A percentile compares a stretch with the other conserved stretches of the same genome.
Conservation (phyloP, 1,140 invertebrate species). For the Neodiprion fabricii region DNA sequence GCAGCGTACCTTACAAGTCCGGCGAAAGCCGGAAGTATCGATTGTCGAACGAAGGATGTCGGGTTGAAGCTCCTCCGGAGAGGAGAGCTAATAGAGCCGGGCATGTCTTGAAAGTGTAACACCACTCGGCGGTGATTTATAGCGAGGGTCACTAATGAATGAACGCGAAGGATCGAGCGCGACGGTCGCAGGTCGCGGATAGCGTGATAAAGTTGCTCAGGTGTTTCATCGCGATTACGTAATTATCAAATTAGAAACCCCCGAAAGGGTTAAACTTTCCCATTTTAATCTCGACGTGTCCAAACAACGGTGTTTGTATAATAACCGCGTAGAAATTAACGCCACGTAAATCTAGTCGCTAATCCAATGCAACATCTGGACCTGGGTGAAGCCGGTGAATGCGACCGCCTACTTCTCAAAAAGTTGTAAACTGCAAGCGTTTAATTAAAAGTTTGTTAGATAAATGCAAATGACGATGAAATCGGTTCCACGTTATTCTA, state of each 20-base stretch:
- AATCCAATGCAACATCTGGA: neutral
- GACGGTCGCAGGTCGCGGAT: no score
- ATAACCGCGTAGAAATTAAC: neutral
- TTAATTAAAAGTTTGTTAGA: slow-evolving; percentile 5
- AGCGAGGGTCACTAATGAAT: no score
- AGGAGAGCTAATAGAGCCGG: neutral
- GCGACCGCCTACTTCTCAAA: neutral
- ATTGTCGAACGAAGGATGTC: neutral
- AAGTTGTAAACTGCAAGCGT: slow-evolving; percentile 1
- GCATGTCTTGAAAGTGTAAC: no score
- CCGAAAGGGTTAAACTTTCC: no score
- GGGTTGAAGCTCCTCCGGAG: neutral
- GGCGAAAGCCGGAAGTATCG: neutral
- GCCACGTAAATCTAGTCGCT: neutral
- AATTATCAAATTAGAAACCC: no score
- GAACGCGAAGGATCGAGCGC: no score
- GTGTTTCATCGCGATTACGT: no score
- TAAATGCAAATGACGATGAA: neutral
- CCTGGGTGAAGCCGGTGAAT: neutral
- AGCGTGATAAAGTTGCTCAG: no score
- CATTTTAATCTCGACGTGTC: no score
- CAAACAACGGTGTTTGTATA: no score
- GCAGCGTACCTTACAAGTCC: no score
- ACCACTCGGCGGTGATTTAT: no score
- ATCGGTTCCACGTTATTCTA: neutral